phyloP scores from a whole-genome alignment of 2,113 vertebrate genomes.

The Chroicocephalus ridibundus region DNA sequence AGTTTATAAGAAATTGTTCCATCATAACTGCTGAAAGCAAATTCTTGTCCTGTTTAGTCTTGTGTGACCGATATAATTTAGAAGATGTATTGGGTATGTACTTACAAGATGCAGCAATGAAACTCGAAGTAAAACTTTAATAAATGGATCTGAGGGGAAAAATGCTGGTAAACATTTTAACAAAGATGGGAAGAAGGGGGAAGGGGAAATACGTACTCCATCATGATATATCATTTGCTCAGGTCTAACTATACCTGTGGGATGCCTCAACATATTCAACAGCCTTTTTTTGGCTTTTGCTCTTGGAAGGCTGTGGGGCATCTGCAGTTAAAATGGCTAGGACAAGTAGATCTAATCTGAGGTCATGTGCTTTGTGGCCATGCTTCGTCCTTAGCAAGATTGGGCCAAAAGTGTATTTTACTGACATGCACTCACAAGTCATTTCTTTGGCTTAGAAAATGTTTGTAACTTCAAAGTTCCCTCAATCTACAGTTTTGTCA shows the following conservation, averaged over 20 bases:
- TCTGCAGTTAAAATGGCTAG: not conserved
- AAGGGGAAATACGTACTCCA: not conserved
- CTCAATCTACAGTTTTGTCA: not conserved
- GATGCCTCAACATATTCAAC: not conserved
- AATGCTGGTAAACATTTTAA: not conserved
- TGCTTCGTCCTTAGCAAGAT: not conserved
- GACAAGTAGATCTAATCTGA: not conserved
- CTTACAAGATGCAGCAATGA: not conserved
- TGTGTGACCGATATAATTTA: not conserved
- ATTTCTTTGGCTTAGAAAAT: not conserved
- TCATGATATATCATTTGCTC: not conserved
- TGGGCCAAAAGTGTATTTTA: not conserved
- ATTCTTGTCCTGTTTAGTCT: not conserved
- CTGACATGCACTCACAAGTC: not conserved
- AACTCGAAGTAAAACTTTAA: not conserved
- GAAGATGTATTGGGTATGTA: not conserved
- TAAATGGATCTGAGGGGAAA: not conserved
- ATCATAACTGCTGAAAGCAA: not conserved
- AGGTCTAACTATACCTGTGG: not conserved
- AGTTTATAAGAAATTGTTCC: not conserved
- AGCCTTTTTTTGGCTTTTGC: not conserved
- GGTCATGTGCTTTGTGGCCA: not conserved
- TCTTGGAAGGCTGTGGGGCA: not conserved
- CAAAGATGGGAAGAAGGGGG: not conserved
- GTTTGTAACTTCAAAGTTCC: not conserved